Base-by-base conservation (phyloP, 2,888 invertebrate genomes). In the Malacosoma neustria region DNA sequence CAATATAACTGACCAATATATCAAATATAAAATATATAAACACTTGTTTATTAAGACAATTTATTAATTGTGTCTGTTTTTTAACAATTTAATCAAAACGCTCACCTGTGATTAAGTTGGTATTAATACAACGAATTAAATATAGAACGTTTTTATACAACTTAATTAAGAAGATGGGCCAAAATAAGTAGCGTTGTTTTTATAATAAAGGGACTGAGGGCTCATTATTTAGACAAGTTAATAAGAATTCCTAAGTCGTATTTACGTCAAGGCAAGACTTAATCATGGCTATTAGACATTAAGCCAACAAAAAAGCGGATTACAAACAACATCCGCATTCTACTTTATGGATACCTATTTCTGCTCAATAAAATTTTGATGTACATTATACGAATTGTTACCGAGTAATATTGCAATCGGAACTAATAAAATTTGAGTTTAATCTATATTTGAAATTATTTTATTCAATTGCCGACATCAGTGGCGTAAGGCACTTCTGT, bases 171-270 rank as follows among this genome's bases (percentile, higher is more conserved):
- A 22, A 22, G 9, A 22, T 22, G 5, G 9, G 22, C 22, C 5
- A 22, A 22, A 22, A 22, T 5, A 22, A 22, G 22, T 22, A 22
- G 5, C 22, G 22, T 22, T 22, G 22, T 22, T 22, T 22, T 22
- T 22, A 22, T 22, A 22, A 7, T 22, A 22, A 22, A 22, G 22
- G 22, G 22, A 22, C 22, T 22, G 34, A 55, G 51, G 50, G 53
- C 66, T 73, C 67, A 70, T 79, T 77, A 75, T 70, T 73, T 67
- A 68, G 67, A 68, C 65, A 68, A 69, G 62, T 68, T 73, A 74
- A 72, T 75, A 77, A 75, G 75, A 72, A 75, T 72, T 69, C 66
- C 55, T 73, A 69, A 73, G 79, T 65, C 77, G 75, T 56, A 74
- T 80, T 76, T 72, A 72, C 63, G 77, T 77, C 77, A 72, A 56